Conservation (phyloP, 2,888 invertebrate species). For the Teinopalpus imperialis region DNA sequence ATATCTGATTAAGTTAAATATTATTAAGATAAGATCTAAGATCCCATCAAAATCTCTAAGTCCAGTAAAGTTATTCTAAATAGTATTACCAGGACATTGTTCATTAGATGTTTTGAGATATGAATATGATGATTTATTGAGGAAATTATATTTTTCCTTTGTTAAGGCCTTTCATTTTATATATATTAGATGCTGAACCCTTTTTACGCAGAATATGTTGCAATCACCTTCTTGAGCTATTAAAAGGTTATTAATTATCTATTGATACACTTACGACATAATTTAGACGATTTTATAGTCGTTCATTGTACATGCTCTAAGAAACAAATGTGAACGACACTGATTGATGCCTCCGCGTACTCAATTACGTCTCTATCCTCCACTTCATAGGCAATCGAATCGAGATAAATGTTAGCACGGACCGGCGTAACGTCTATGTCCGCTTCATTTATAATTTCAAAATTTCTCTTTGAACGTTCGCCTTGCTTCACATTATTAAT, state of each 20-base stretch:
- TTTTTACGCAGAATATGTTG: no score
- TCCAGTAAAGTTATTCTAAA: no score
- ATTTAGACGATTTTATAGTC: conserved; percentile 45
- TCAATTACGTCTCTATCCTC: conserved; percentile 52
- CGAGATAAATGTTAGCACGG: conserved; percentile 49
- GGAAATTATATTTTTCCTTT: no score
- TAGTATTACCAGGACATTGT: no score
- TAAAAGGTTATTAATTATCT: conserved; percentile 38
- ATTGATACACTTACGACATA: conserved; percentile 44
- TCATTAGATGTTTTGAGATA: no score
- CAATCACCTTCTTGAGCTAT: background rate
- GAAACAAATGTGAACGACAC: conserved; percentile 53
- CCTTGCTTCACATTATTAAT: conserved; percentile 31
- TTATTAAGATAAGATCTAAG: no score
- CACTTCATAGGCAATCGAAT: conserved; percentile 49
- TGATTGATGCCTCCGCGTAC: conserved; percentile 55
- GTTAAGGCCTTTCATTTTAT: no score
- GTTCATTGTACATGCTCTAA: conserved; percentile 51
- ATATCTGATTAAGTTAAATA: no score
- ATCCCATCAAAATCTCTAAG: no score
- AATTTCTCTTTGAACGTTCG: conserved; percentile 21
- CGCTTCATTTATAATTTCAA: conserved; percentile 37
- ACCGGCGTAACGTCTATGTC: conserved; percentile 39
- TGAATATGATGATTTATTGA: no score
- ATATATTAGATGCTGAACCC: no score